These are phyloP conservation scores for Hemibagrus wyckioides DNA, from an alignment of 2,113 vertebrate genomes.

Conservation along the genomic window DNA sequence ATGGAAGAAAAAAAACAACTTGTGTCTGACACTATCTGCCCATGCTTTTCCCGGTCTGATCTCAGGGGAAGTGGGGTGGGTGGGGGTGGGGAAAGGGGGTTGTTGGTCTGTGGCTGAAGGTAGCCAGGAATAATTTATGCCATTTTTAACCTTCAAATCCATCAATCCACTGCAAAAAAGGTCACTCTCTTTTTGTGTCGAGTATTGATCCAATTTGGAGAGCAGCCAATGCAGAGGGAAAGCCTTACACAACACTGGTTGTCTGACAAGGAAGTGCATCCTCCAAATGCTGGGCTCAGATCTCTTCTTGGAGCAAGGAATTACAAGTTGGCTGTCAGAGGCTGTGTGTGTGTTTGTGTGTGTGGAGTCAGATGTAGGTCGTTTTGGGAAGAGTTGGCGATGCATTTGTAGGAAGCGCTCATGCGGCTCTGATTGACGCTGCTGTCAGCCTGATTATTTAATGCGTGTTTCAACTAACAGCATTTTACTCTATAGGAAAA, in stretches of 20 bases:
- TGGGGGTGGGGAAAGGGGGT: too few relatives aligned
- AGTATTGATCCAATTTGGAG: constrained; percentile 56
- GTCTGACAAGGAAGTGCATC: constrained; percentile 57
- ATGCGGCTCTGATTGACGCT: not conserved
- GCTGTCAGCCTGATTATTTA: constrained; percentile 3
- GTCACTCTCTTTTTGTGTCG: constrained; percentile 48
- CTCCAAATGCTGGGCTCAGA: constrained; percentile 45
- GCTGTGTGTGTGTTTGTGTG: constrained; percentile 3
- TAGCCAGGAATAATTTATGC: constrained; percentile 55
- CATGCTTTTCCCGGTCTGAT: constrained; percentile 7
- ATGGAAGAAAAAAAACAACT: constrained; percentile 18
- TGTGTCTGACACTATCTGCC: constrained; percentile 1
- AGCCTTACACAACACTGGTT: constrained; percentile 52
- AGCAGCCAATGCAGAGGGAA: constrained; percentile 29
- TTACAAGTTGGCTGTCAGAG: constrained; percentile 30
- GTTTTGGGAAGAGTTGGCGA: not conserved
- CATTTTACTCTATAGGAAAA: not conserved
- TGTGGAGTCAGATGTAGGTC: constrained; percentile 27
- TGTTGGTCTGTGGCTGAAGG: not conserved
- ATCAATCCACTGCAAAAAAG: constrained; percentile 47
- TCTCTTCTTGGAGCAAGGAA: constrained; percentile 49
- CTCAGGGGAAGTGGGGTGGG: constrained; percentile 23
- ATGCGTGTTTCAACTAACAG: not conserved
- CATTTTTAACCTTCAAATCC: constrained; percentile 58
- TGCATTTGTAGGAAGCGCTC: not conserved